A percentile compares a stretch with the other conserved stretches of the same genome.
phyloP scores from a whole-genome alignment of 2,888 invertebrate genomes.

The Lysandra coridon region DNA sequence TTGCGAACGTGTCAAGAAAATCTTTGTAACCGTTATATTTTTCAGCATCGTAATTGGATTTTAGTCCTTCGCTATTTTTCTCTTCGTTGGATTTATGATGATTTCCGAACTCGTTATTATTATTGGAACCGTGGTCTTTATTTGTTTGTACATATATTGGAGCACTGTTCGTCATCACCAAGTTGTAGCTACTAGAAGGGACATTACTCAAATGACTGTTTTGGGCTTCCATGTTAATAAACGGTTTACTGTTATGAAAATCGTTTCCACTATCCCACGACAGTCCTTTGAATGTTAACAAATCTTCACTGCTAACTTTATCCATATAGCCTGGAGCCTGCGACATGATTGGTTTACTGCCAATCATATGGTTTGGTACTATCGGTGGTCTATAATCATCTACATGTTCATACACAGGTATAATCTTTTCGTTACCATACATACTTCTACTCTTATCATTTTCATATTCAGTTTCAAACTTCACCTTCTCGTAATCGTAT shows the following conservation, averaged over 20 bases:
- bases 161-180: not conserved
- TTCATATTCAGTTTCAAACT: conserved; percentile 45
- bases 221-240: conserved; percentile 24
- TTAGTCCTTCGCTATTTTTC: conserved; percentile 46
- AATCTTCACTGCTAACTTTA: conserved; percentile 56
- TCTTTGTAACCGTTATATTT: conserved; percentile 57
- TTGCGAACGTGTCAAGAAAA: conserved; percentile 60
- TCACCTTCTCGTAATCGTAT: conserved; percentile 57
- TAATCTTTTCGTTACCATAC: conserved; percentile 44
- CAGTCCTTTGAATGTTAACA: conserved; percentile 56
- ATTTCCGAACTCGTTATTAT: conserved; percentile 48
- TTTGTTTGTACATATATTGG: not conserved
- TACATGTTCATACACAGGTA: conserved; percentile 62
- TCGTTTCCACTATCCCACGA: conserved; percentile 53
- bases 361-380: conserved; percentile 43
- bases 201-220: not conserved
- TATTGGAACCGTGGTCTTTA: conserved; percentile 37
- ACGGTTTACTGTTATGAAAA: conserved; percentile 48
- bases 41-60: conserved; percentile 46
- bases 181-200: not conserved
- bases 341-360: conserved; percentile 63
- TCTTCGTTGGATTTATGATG: conserved; percentile 47
- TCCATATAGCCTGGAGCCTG: conserved; percentile 62
- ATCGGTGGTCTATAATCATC: conserved; percentile 48
- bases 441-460: not conserved